Evolutionary conservation across 2,888 invertebrate genomes (phyloP).

Genomic region (Mythimna ferrago): DNA sequence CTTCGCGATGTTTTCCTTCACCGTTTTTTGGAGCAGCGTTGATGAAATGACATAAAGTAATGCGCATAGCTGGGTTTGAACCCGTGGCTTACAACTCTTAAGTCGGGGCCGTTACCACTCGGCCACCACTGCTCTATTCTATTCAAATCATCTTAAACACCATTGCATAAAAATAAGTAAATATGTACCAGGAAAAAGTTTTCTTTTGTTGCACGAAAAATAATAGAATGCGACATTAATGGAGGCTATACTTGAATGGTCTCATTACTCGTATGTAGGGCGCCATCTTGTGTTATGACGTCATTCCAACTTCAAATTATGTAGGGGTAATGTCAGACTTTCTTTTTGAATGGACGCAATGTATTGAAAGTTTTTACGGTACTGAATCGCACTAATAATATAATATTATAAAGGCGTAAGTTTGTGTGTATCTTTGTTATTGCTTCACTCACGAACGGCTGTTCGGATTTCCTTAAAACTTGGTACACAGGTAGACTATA

Average conservation of each 20-base stretch:
- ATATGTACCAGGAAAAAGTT: constrained; percentile 2
- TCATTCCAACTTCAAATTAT: constrained; percentile 35
- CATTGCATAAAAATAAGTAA: background rate
- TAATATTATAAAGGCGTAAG: too few relatives aligned
- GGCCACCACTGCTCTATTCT: too few relatives aligned
- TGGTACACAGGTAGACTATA: too few relatives aligned
- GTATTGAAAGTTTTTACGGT: background rate
- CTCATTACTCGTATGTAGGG: constrained; percentile 54
- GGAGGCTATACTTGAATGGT: constrained; percentile 42
- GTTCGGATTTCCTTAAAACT: too few relatives aligned
- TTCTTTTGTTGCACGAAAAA: constrained; percentile 16
- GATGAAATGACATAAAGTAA: too few relatives aligned
- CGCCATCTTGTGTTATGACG: constrained; percentile 51
- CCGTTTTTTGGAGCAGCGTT: too few relatives aligned
- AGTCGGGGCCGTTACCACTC: too few relatives aligned
- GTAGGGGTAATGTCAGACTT: constrained; percentile 5
- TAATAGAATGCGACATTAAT: constrained; percentile 42
- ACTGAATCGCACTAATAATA: background rate
- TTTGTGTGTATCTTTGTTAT: too few relatives aligned
- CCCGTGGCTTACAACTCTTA: too few relatives aligned
- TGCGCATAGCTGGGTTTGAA: too few relatives aligned
- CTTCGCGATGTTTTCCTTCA: too few relatives aligned
- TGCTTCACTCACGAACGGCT: too few relatives aligned
- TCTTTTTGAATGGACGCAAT: constrained; percentile 9
- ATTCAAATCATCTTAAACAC: background rate